Evolutionary conservation across 2,797 vertebrate species (phyloP).

Genomic region (Mallotus villosus): DNA sequence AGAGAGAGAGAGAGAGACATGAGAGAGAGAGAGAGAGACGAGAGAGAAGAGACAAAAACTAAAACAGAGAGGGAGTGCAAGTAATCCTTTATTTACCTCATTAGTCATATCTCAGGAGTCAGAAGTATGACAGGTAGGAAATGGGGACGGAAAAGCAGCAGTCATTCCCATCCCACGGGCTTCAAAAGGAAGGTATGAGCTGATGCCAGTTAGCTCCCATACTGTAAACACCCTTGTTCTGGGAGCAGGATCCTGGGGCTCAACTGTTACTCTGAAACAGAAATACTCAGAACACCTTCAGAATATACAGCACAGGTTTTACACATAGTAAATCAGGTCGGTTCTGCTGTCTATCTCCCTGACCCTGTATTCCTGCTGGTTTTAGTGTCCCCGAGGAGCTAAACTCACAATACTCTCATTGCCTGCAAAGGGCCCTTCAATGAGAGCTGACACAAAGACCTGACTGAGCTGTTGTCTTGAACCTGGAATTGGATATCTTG

Average conservation of each 20-base stretch:
- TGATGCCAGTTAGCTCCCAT: conserved; percentile 8
- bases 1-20: conserved; percentile 6
- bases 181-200: conserved; percentile 2
- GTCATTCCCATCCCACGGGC: background rate
- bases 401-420: conserved; percentile 29
- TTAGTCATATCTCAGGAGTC: conserved; percentile 53
- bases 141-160: conserved; percentile 22
- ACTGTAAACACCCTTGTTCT: no score
- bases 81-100: conserved; percentile 53
- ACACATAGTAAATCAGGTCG: background rate
- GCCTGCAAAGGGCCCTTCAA: conserved; percentile 11
- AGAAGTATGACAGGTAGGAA: conserved; percentile 39
- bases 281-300: background rate
- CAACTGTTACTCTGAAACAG: background rate
- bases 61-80: conserved; percentile 9
- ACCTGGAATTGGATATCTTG: conserved; percentile 27
- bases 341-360: background rate
- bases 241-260: no score
- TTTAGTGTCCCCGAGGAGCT: conserved; percentile 21
- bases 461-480: conserved; percentile 14
- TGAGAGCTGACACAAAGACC: conserved; percentile 45
- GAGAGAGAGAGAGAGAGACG: background rate
- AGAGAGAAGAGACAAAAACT: background rate
- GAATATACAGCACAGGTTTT: no score
- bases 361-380: conserved; percentile 22